These are phyloP conservation scores for Noctua fimbriata DNA, from an alignment of 2,888 invertebrate genomes.

Conservation along the genomic window DNA sequence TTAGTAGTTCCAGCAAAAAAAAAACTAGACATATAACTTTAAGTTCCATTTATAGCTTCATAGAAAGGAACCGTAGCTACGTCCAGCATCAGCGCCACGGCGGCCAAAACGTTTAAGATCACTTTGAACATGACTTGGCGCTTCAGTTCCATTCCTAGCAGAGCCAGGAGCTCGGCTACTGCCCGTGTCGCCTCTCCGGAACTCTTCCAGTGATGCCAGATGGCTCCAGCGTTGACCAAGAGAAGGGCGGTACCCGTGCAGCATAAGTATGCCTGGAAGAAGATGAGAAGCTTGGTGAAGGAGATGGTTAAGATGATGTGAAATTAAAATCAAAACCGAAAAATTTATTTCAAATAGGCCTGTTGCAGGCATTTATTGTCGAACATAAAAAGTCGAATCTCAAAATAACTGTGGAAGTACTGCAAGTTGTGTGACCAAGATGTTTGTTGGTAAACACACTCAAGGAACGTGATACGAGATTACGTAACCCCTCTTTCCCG, in stretches of 20 bases:
- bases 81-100: slow-evolving; percentile 69
- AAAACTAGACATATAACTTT: not conserved
- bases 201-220: slow-evolving; percentile 76
- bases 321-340: not conserved
- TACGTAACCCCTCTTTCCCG: not conserved
- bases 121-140: slow-evolving; percentile 76
- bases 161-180: slow-evolving; percentile 77
- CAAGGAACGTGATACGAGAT: not conserved
- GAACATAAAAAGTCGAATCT: not conserved
- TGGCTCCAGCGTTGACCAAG: slow-evolving; percentile 74
- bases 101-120: slow-evolving; percentile 68
- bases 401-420: not conserved
- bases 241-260: slow-evolving; percentile 74
- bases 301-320: not conserved
- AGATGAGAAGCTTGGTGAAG: not conserved
- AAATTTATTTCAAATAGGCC: no score
- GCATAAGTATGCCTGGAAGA: slow-evolving; percentile 75
- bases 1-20: no score
- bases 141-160: slow-evolving; percentile 75
- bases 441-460: not conserved
- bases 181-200: slow-evolving; percentile 76
- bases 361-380: no score
- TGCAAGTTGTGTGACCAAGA: not conserved
- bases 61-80: slow-evolving; percentile 37
- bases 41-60: not conserved